Conservation (phyloP, 2,888 invertebrate genomes). For the Axea sp. region DNA sequence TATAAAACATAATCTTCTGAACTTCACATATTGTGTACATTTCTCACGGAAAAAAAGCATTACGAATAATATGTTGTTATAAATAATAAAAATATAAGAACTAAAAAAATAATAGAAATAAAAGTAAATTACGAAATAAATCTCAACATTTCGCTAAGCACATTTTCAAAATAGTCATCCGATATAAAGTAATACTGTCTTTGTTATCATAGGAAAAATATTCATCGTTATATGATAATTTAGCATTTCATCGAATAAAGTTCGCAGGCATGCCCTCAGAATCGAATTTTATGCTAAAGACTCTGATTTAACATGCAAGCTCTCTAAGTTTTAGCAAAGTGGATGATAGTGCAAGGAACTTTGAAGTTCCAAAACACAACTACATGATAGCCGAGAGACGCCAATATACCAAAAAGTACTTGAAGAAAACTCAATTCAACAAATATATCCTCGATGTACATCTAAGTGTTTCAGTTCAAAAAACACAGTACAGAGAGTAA, state of each 20-base stretch:
- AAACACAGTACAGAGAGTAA: too few relatives aligned
- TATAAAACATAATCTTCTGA: slow-evolving; percentile 6
- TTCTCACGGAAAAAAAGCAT: too few relatives aligned
- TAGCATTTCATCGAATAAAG: slow-evolving; percentile 15
- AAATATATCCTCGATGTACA: slow-evolving; percentile 10
- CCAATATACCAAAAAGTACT: slow-evolving; percentile 8
- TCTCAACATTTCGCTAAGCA: background rate
- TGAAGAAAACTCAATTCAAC: slow-evolving; percentile 20
- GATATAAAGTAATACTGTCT: slow-evolving; percentile 6
- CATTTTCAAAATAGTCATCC: background rate
- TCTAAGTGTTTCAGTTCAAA: slow-evolving; percentile 19
- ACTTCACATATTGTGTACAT: too few relatives aligned
- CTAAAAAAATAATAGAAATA: background rate
- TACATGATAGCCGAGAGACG: slow-evolving; percentile 1
- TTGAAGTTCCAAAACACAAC: slow-evolving; percentile 18
- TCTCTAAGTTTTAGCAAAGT: slow-evolving; percentile 31
- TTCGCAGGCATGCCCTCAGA: slow-evolving; percentile 17
- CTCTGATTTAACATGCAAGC: slow-evolving; percentile 39
- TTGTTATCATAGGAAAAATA: slow-evolving; percentile 13
- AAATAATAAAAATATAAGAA: background rate
- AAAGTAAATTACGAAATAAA: background rate
- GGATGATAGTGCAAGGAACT: slow-evolving; percentile 19
- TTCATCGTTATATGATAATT: slow-evolving; percentile 33
- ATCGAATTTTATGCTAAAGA: slow-evolving; percentile 42
- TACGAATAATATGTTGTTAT: background rate